Conservation (phyloP, 35 echinoderm and acorn worm genomes). For the Chiridota heheva region DNA sequence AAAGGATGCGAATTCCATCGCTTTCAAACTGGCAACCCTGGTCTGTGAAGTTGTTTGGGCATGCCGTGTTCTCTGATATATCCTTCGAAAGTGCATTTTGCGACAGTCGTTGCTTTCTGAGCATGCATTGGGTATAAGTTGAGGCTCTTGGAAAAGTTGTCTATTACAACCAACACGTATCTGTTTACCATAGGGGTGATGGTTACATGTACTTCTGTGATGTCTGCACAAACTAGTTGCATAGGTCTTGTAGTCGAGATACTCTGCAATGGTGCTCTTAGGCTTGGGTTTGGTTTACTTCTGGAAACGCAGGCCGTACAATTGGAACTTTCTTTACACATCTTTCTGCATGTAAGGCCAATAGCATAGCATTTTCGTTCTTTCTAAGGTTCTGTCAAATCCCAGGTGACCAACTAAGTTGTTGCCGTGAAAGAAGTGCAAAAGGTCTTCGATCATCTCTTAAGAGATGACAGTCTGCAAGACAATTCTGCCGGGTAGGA, state of each 20-base stretch:
- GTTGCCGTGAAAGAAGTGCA: not conserved
- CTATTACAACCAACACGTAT: constrained; percentile 38
- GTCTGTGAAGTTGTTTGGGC: constrained; percentile 44
- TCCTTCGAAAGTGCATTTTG: constrained; percentile 1
- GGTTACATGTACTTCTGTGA: constrained; percentile 12
- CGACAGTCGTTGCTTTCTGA: constrained; percentile 30
- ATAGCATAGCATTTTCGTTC: not conserved
- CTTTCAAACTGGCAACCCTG: constrained; percentile 54
- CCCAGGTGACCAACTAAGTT: constrained; percentile 2
- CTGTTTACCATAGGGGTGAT: constrained; percentile 15
- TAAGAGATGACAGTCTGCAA: not conserved
- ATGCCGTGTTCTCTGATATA: not conserved
- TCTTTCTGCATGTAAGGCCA: constrained; percentile 39
- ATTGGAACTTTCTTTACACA: too few relatives aligned
- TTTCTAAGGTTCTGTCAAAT: not conserved
- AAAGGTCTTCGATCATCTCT: not conserved
- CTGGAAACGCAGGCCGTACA: too few relatives aligned
- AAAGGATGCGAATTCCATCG: not conserved
- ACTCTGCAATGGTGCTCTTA: too few relatives aligned
- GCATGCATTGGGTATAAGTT: constrained; percentile 2
- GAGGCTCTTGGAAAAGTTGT: constrained; percentile 33
- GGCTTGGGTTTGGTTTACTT: not conserved
- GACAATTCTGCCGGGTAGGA: constrained; percentile 16
- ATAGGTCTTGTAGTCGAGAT: constrained; percentile 1
- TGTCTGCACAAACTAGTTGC: constrained; percentile 18